Base-by-base conservation (phyloP, 2,797 vertebrate genomes). In the Microchirus variegatus region DNA sequence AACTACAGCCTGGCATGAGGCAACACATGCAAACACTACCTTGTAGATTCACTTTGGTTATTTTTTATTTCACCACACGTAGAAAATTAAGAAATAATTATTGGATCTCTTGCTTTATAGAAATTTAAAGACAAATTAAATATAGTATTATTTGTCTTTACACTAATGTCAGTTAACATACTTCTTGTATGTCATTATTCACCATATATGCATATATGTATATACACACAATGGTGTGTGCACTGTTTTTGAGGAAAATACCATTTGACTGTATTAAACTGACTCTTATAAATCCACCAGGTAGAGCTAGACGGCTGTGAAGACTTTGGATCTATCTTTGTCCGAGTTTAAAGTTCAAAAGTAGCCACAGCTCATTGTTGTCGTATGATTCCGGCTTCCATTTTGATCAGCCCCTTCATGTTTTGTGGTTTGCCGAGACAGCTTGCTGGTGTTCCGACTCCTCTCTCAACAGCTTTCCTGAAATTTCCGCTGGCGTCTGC, bases 401-500 rank as follows among this genome's bases (percentile, higher is more conserved):
- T 80, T 79, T 82, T 78, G 70, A 87, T 82, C 70, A 79, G 16
- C 26, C 18, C 47, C 26, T 56, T 42, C 54, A 15, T 15, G 17
- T 43, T 53, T 86, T 68, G 58, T 43, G 63, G 75, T 81, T 80
- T 56, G 65, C 75, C 75, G 78, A 86, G 77, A 81, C 78, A 84
- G 76, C 79, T 77, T 57, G 13, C 80, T 78, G 71, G 75, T 55
- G 59, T 66, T 80, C 67, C 69, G 64, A 74, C 65, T 84, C 68
- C 70, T 76, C 73, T 69, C 18, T 59, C 75, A 81, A 81, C 78
- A 79, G 77, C 82, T 84, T 78, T 71, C 63, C 67, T 77, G 64
- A 82, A 68, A 82, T 77, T 74, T 89, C 75, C 67, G 90, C 91
- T 93, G 93, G 93, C 94, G 93, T 93, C 90, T 91, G 85, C 82